Evolutionary conservation across 2,113 vertebrate species (phyloP), one percentile per base, ranked within the genome.

Genomic region (Bufo bufo): DNA sequence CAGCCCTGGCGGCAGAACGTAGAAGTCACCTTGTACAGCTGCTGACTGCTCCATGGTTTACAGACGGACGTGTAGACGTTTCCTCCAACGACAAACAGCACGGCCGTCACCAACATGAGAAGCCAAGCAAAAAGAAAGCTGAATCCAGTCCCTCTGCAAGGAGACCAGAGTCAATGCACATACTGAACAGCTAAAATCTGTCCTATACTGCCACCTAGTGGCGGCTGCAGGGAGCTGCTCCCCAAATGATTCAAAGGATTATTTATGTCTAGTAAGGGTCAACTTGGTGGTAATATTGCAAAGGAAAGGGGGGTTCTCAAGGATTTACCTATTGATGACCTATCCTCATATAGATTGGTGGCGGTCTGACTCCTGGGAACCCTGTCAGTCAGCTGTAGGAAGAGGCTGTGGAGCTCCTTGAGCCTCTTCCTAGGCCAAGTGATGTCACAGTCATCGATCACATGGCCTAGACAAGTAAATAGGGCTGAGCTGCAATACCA

Each of bases 71-170:
- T 84, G 89, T 96, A 95, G 66, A 65, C 0, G 7, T 96, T 96
- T 3, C 96, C 97, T 0, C 96, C 96, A 49, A 96, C 23, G 65
- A 96, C 0, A 0, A 97, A 97, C 20, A 93, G 89, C 85, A 97
- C 16, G 75, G 94, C 63, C 79, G 97, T 96, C 72, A 93, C 9
- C 19, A 97, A 87, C 96, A 97, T 97, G 85, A 97, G 93, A 56
- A 97, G 90, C 97, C 97, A 97, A 65, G 94, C 96, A 91, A 97
- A 95, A n/a, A 97, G 89, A 91, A 97, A 97, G 90, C 96, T 97
- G 90, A 97, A 95, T 66, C 95, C 96, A 0, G 93, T 95, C 0
- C 97, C 93, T 80, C 97, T 98, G 94, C 19, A 86, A 90, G 43
- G 89, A 66, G 14, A 85, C 50, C 12, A 16, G 7, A 80, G 19